phyloP scores from a whole-genome alignment of 2,113 vertebrate species.

The Pelodiscus sinensis region DNA sequence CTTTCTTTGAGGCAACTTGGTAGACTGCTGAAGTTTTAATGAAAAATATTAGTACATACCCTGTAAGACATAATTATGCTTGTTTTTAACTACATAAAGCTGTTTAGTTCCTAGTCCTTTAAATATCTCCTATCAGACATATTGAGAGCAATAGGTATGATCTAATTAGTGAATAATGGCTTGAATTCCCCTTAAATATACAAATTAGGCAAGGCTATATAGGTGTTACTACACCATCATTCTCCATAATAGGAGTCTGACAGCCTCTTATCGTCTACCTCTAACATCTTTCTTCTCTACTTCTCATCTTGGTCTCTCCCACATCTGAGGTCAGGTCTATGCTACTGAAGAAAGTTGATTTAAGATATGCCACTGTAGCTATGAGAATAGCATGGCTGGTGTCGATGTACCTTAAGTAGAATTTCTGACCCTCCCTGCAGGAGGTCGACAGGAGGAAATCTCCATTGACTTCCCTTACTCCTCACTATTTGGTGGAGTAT shows the following conservation, averaged over 20 bases:
- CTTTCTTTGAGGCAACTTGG: background rate
- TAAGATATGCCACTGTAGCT: too few relatives aligned
- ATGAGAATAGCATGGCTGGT: too few relatives aligned
- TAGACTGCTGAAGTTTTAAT: background rate
- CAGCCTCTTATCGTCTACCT: background rate
- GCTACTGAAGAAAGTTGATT: too few relatives aligned
- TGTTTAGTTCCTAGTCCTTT: background rate
- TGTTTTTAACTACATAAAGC: background rate
- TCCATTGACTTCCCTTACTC: too few relatives aligned
- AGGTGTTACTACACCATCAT: background rate
- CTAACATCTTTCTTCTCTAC: background rate
- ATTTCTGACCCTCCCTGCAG: too few relatives aligned
- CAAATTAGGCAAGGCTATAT: background rate
- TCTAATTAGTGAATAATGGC: background rate
- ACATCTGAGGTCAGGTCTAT: too few relatives aligned
- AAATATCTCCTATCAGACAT: background rate
- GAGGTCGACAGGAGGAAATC: too few relatives aligned
- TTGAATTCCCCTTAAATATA: conserved; percentile 8
- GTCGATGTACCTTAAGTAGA: too few relatives aligned
- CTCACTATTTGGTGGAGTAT: too few relatives aligned
- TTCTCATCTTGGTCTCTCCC: background rate
- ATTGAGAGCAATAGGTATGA: background rate
- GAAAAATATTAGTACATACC: background rate
- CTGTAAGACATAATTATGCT: background rate
- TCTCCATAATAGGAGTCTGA: background rate